These are phyloP conservation scores for Acanthosepion esculentum DNA, from an alignment of 2,888 invertebrate species.

Conservation along the genomic window DNA sequence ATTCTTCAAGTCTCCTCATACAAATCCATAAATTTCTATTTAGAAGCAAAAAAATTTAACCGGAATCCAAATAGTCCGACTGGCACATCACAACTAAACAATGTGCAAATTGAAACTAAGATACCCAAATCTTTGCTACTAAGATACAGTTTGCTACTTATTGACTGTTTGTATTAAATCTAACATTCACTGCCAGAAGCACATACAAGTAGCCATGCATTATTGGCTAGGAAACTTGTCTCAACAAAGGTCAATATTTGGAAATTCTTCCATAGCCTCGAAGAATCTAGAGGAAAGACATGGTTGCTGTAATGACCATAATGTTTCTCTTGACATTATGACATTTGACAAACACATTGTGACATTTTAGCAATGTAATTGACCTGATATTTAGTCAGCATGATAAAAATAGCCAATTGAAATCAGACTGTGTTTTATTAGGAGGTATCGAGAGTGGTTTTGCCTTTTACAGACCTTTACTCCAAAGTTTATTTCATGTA, in stretches of 20 bases:
- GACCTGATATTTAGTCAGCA: neutral
- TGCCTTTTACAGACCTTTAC: too few relatives aligned
- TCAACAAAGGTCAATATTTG: conserved; percentile 33
- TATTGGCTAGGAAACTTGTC: neutral
- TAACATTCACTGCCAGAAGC: neutral
- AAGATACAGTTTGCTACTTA: neutral
- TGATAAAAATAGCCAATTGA: conserved; percentile 33
- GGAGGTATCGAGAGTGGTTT: too few relatives aligned
- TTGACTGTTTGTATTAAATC: conserved; percentile 33
- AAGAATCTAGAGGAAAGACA: neutral
- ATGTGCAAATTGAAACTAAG: neutral
- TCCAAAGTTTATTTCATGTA: too few relatives aligned
- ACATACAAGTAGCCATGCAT: neutral
- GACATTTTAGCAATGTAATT: neutral
- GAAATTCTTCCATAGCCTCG: conserved; percentile 7
- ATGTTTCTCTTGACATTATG: neutral
- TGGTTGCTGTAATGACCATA: neutral
- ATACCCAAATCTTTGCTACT: neutral
- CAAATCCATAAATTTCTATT: neutral
- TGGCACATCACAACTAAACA: neutral
- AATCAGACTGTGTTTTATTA: neutral
- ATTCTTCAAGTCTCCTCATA: neutral
- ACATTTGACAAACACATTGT: conserved; percentile 16
- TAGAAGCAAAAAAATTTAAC: neutral
- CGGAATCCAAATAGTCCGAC: conserved; percentile 4